Percentiles rank a stretch among this genome's conserved stretches.
Conservation (phyloP, 92 coral and sea anemone species). For the Palythoa grandiflora region DNA sequence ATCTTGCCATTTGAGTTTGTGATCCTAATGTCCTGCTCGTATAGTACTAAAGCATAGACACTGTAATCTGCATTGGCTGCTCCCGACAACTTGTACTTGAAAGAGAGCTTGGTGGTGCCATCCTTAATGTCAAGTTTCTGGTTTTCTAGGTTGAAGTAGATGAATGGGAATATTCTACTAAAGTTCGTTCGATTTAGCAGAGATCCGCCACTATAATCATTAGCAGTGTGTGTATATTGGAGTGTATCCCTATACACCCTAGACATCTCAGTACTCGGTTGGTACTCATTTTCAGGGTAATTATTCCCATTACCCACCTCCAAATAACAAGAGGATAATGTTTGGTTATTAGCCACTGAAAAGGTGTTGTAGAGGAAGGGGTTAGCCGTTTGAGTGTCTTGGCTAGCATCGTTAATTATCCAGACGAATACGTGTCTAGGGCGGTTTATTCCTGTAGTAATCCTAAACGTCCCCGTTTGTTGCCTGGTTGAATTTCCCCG, state of each 20-base stretch:
- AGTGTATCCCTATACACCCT: background rate
- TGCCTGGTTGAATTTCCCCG: background rate
- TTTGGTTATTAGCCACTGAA: background rate
- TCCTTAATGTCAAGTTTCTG: constrained; percentile 20
- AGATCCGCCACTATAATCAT: background rate
- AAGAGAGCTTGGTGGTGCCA: background rate
- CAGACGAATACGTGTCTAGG: constrained; percentile 49
- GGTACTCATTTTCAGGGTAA: background rate
- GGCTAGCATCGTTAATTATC: constrained; percentile 26
- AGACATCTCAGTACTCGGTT: background rate
- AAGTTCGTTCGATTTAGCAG: background rate
- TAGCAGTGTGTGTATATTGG: background rate
- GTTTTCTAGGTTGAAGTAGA: background rate
- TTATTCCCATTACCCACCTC: constrained; percentile 22
- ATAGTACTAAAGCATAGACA: background rate
- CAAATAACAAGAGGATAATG: background rate
- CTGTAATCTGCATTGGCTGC: constrained; percentile 1
- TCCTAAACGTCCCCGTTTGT: constrained; percentile 37
- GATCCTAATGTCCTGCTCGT: background rate
- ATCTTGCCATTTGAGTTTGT: background rate
- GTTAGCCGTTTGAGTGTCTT: constrained; percentile 18
- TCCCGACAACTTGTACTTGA: background rate
- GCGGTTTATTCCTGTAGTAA: constrained; percentile 15
- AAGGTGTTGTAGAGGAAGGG: constrained; percentile 48
- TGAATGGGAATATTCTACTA: background rate